Evolutionary conservation across 1,140 invertebrate species (phyloP).

Genomic region (Conus ventricosus): DNA sequence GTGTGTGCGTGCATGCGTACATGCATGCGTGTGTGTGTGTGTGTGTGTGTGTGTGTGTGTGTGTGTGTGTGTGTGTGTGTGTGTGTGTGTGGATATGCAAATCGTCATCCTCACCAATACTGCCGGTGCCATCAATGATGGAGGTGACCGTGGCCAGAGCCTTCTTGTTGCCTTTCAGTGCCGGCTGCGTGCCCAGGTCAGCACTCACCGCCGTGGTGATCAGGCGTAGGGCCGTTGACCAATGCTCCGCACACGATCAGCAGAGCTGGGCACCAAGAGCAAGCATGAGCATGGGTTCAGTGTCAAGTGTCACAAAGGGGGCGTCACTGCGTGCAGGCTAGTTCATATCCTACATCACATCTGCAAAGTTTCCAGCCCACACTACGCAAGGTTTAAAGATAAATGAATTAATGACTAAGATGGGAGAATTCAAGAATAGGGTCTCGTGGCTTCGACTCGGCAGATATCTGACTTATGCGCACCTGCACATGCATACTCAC

Average conservation of each 20-base stretch:
- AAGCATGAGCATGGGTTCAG: too few species aligned
- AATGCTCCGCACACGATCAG: conserved; percentile 87
- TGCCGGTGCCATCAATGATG: conserved; percentile 97
- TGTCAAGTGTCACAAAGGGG: too few species aligned
- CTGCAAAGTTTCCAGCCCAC: too few species aligned
- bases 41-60: background rate
- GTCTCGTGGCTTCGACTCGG: too few species aligned
- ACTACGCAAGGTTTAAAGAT: too few species aligned
- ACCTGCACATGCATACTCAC: too few species aligned
- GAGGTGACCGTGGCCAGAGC: conserved; percentile 96
- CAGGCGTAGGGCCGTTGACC: conserved; percentile 97
- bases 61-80: background rate
- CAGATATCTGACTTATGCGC: too few species aligned
- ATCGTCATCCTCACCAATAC: conserved; percentile 80
- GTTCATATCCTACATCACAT: too few species aligned
- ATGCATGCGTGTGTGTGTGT: background rate
- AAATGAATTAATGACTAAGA: too few species aligned
- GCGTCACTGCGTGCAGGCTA: too few species aligned
- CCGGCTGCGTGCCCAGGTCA: conserved; percentile 92
- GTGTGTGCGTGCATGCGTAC: background rate
- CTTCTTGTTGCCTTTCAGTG: conserved; percentile 88
- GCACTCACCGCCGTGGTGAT: conserved; percentile 97
- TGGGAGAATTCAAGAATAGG: too few species aligned
- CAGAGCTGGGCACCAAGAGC: conserved; percentile 74
- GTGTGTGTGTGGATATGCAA: too few species aligned